A percentile compares a stretch with the other conserved stretches of the same genome.
phyloP scores from a whole-genome alignment of 2,113 vertebrate species.

The Nymphicus hollandicus region DNA sequence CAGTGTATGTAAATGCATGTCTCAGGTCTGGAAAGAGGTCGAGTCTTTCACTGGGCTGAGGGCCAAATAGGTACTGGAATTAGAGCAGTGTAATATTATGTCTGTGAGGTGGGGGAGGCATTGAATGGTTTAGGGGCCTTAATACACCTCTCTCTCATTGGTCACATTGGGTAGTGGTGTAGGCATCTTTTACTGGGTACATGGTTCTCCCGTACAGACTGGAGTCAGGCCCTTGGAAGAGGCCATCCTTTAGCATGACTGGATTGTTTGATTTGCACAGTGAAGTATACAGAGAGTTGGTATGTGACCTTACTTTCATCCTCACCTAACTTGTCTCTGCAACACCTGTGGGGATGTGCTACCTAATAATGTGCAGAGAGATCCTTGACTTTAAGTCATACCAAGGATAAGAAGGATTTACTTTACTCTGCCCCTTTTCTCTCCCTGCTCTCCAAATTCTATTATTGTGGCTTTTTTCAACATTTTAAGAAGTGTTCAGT shows the following conservation, averaged over 20 bases:
- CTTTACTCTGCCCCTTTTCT: neutral
- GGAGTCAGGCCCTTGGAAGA: neutral
- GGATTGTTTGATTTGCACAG: neutral
- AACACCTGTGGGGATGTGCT: neutral
- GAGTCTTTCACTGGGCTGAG: neutral
- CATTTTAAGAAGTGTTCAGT: slow-evolving; percentile 24
- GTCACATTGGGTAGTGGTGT: accelerated
- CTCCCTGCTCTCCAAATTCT: neutral
- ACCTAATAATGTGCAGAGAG: neutral
- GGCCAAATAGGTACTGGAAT: slow-evolving; percentile 29
- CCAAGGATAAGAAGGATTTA: neutral
- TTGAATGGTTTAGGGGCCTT: neutral
- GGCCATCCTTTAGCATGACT: neutral
- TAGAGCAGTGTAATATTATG: slow-evolving; percentile 18
- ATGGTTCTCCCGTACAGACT: accelerated
- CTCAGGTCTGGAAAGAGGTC: slow-evolving; percentile 11
- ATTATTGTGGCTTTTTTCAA: neutral
- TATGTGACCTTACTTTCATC: neutral
- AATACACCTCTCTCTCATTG: neutral
- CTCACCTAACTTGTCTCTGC: slow-evolving; percentile 2
- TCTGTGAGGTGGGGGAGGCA: neutral
- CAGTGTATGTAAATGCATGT: slow-evolving; percentile 10
- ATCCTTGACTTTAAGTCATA: neutral
- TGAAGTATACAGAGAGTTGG: neutral
- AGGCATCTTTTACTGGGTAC: neutral